These are phyloP conservation scores for Drosophila recens DNA, from an alignment of 2,888 invertebrate genomes.

Conservation along the genomic window DNA sequence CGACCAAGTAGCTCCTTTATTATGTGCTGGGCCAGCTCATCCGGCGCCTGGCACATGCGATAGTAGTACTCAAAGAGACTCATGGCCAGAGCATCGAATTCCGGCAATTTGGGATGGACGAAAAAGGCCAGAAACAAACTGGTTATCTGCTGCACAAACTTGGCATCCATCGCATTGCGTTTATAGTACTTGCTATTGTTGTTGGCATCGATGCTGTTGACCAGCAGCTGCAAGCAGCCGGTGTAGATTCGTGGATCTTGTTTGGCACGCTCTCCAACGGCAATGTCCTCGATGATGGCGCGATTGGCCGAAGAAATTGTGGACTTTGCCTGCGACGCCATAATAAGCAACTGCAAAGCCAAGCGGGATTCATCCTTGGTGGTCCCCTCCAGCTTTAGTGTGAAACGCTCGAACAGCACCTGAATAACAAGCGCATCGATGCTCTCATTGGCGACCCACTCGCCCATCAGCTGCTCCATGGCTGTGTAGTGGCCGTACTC, in stretches of 20 bases:
- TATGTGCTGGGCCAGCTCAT: conserved; percentile 86
- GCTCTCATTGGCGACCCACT: conserved; percentile 87
- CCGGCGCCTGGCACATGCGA: conserved; percentile 87
- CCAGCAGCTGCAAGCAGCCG: conserved; percentile 81
- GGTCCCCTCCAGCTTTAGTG: conserved; percentile 90
- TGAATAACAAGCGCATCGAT: conserved; percentile 87
- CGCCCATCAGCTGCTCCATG: conserved; percentile 87
- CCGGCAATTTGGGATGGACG: conserved; percentile 84
- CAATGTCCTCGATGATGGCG: conserved; percentile 90
- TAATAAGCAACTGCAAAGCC: conserved; percentile 91
- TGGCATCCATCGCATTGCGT: conserved; percentile 76
- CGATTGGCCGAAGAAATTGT: conserved; percentile 89
- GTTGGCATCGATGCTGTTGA: conserved; percentile 82
- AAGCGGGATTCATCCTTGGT: conserved; percentile 90
- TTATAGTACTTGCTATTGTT: conserved; percentile 83
- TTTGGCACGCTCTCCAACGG: conserved; percentile 86
- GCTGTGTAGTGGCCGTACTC: conserved; percentile 88
- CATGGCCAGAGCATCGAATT: conserved; percentile 86
- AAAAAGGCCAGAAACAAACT: conserved; percentile 86
- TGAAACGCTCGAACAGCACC: conserved; percentile 94
- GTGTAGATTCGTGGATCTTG: conserved; percentile 83
- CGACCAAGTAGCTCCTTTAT: conserved; percentile 86
- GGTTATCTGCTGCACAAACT: conserved; percentile 80
- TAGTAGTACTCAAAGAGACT: conserved; percentile 87
- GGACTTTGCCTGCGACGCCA: conserved; percentile 89